A percentile compares a stretch with the other conserved stretches of the same genome.
phyloP scores from a whole-genome alignment of 2,113 vertebrate genomes.

The Peromyscus leucopus region DNA sequence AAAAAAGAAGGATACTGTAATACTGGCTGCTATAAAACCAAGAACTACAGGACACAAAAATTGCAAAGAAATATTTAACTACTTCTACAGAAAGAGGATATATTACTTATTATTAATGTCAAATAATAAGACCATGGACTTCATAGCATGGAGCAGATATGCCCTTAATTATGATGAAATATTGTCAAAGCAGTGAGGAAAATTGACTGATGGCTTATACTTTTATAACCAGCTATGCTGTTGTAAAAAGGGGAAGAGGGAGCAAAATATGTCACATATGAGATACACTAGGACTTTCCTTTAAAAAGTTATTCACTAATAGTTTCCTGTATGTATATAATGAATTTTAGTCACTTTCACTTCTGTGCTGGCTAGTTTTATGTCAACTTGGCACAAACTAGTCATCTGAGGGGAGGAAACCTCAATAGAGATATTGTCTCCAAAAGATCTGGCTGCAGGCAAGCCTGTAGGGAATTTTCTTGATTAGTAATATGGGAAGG shows the following conservation, averaged over 20 bases:
- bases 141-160: not conserved
- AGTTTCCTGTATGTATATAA: not conserved
- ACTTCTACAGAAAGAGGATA: not conserved
- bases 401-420: not conserved
- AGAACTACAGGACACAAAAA: not conserved
- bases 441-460: not conserved
- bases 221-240: not conserved
- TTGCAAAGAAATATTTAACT: constrained; percentile 31
- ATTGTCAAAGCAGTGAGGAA: not conserved
- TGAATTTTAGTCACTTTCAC: not conserved
- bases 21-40: not conserved
- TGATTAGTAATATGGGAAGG: not conserved
- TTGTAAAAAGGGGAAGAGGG: not conserved
- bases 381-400: not conserved
- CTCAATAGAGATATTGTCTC: not conserved
- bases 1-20: not conserved
- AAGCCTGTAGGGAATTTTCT: not conserved
- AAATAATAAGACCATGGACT: not conserved
- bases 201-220: not conserved
- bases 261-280: not conserved
- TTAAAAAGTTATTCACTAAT: not conserved
- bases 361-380: not conserved
- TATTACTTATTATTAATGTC: not conserved
- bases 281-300: not conserved
- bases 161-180: not conserved